These are phyloP conservation scores for Actinia tenebrosa DNA, from an alignment of 64 coral and sea anemone genomes.

Conservation along the genomic window DNA sequence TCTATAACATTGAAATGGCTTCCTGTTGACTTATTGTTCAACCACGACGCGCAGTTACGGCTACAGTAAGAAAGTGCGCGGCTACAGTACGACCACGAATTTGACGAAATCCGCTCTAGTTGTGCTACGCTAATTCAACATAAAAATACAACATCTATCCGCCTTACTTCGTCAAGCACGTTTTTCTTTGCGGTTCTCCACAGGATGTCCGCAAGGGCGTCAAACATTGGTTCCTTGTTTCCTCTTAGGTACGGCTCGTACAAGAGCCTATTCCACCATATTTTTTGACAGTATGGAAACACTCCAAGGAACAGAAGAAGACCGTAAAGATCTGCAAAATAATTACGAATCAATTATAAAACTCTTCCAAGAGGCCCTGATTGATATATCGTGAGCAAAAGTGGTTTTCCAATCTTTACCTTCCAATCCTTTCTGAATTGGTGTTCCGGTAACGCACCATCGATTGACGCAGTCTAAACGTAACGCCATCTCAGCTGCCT, in stretches of 20 bases:
- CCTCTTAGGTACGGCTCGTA: conserved; percentile 76
- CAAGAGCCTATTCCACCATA: conserved; percentile 87
- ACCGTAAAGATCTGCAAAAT: conserved; percentile 84
- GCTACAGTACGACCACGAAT: too few species aligned
- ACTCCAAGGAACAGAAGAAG: conserved; percentile 89
- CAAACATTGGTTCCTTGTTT: conserved; percentile 56
- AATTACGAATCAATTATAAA: not conserved
- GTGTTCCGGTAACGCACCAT: conserved; percentile 98
- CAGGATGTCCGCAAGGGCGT: conserved; percentile 64
- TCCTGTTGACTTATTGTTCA: too few species aligned
- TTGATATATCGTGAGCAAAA: too few species aligned
- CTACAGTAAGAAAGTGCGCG: too few species aligned
- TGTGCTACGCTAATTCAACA: too few species aligned
- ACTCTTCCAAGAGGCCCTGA: not conserved
- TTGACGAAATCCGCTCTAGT: too few species aligned
- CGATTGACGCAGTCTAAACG: conserved; percentile 63
- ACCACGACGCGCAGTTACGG: too few species aligned
- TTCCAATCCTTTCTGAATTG: conserved; percentile 87
- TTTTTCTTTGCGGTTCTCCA: conserved; percentile 84
- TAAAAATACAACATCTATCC: too few species aligned
- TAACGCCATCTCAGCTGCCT: conserved; percentile 96
- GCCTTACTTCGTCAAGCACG: not conserved
- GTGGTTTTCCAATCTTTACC: conserved; percentile 30
- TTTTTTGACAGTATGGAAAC: conserved; percentile 78
- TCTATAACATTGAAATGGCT: too few species aligned